These are phyloP conservation scores for Papilio demoleus DNA, from an alignment of 2,888 invertebrate genomes.

Conservation along the genomic window DNA sequence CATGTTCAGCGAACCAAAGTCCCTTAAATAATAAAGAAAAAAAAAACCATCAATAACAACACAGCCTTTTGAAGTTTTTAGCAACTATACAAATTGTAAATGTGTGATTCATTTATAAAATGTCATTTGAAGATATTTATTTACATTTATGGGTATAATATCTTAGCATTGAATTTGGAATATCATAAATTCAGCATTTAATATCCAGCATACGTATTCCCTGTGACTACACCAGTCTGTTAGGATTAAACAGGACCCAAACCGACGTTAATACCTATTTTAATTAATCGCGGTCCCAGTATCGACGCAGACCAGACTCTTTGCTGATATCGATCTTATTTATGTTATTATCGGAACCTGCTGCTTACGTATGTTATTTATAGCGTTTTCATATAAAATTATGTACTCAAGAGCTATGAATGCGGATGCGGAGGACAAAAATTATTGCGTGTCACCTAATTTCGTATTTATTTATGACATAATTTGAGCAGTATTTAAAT, in stretches of 20 bases:
- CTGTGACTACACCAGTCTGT: conserved; percentile 42
- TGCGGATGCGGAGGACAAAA: no score
- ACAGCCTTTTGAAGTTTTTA: no score
- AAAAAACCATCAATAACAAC: no score
- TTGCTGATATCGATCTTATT: conserved; percentile 45
- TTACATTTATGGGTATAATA: not conserved
- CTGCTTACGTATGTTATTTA: not conserved
- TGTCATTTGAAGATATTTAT: not conserved
- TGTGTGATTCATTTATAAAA: no score
- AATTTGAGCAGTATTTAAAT: no score
- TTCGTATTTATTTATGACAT: no score
- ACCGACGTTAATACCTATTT: conserved; percentile 53
- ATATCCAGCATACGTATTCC: conserved; percentile 2
- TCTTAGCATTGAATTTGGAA: not conserved
- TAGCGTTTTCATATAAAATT: no score
- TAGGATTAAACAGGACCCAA: conserved; percentile 52
- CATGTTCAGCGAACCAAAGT: no score
- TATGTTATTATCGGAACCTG: conserved; percentile 38
- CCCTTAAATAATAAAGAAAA: no score
- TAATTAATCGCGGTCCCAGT: conserved; percentile 57
- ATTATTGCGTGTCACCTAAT: no score
- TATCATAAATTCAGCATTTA: conserved; percentile 7
- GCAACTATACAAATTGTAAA: not conserved
- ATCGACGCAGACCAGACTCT: conserved; percentile 46
- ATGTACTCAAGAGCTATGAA: no score